phyloP scores from a whole-genome alignment of 1,140 invertebrate genomes.

The Scaptomyza pallida region DNA sequence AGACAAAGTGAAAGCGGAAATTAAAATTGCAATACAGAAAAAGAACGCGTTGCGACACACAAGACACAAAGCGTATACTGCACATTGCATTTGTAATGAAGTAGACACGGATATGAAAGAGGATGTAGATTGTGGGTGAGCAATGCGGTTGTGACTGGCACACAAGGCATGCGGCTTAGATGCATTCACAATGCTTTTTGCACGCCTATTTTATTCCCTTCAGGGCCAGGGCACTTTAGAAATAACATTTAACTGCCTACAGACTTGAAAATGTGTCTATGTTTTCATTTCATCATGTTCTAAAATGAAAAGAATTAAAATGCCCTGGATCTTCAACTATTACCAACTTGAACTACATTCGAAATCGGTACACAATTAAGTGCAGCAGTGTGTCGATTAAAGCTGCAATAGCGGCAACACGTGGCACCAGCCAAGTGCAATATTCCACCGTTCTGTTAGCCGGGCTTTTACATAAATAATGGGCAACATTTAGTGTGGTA shows the following conservation, averaged over 20 bases:
- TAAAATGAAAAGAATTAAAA: too few relatives aligned
- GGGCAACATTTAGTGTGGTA: neutral
- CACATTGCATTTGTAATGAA: constrained; percentile 63
- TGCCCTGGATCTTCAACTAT: too few relatives aligned
- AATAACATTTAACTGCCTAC: constrained; percentile 29
- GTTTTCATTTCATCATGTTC: constrained; percentile 8
- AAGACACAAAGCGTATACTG: constrained; percentile 31
- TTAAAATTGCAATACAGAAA: constrained; percentile 81
- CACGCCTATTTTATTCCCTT: constrained; percentile 32
- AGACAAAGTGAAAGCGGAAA: constrained; percentile 82
- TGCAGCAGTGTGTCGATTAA: neutral
- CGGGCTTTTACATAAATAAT: constrained; percentile 32
- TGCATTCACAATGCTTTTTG: constrained; percentile 37
- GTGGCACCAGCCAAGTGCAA: constrained; percentile 22
- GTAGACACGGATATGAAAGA: constrained; percentile 21
- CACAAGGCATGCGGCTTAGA: constrained; percentile 34
- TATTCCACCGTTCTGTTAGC: constrained; percentile 1
- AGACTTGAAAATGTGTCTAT: neutral
- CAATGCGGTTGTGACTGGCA: constrained; percentile 16
- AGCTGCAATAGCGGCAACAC: constrained; percentile 30
- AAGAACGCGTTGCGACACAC: constrained; percentile 15
- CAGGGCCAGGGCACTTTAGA: constrained; percentile 29
- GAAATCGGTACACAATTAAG: neutral
- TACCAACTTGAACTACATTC: neutral
- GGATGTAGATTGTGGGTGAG: neutral